phyloP scores from a whole-genome alignment of 2,113 vertebrate species.

The Felis chaus region DNA sequence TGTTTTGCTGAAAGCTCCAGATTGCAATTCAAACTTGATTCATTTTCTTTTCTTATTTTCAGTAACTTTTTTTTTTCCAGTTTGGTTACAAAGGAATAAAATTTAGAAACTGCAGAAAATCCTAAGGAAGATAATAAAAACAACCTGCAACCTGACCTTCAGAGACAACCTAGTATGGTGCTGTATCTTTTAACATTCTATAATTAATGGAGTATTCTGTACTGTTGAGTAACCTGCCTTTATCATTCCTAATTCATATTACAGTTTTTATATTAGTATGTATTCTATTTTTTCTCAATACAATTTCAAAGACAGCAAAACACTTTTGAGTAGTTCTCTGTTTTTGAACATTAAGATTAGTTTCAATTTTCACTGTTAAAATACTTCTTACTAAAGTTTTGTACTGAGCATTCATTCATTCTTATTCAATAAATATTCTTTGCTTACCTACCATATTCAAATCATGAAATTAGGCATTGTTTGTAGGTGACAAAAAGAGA shows the following conservation, averaged over 20 bases:
- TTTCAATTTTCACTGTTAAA: slow-evolving; percentile 24
- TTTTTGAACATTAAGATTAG: not conserved
- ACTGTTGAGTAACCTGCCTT: not conserved
- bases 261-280: not conserved
- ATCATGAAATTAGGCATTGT: not conserved
- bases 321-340: not conserved
- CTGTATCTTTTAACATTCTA: not conserved
- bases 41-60: not conserved
- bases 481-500: not conserved
- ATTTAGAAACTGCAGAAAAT: slow-evolving; percentile 2
- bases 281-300: not conserved
- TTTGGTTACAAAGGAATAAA: slow-evolving; percentile 30
- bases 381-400: slow-evolving; percentile 18
- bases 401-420: not conserved
- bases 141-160: not conserved
- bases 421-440: not conserved
- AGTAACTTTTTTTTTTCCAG: not conserved
- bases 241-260: not conserved
- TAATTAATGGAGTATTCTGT: not conserved
- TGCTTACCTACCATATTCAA: not conserved
- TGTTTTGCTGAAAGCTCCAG: slow-evolving; percentile 21
- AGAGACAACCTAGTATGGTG: not conserved
- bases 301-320: slow-evolving; percentile 24
- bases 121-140: slow-evolving; percentile 21
- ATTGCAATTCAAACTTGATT: slow-evolving; percentile 39